A percentile compares a stretch with the other conserved stretches of the same genome.
Conservation (phyloP, 92 coral and sea anemone genomes). For the Heliopora coerulea region DNA sequence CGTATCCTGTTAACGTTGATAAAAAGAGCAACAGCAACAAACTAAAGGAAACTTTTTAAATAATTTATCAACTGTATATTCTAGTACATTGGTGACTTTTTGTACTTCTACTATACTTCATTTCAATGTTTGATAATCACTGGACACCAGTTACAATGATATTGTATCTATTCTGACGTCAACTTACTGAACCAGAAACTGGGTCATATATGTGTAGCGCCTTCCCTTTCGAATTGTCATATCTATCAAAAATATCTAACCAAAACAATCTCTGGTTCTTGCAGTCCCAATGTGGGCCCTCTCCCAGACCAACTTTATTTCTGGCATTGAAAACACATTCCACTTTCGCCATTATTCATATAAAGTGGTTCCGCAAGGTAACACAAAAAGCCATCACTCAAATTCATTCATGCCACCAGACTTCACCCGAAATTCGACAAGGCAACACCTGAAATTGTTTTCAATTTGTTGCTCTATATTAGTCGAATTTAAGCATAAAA, state of each 20-base stretch:
- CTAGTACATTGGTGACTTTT: no score
- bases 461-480: no score
- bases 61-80: no score
- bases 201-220: conserved; percentile 64
- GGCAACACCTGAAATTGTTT: no score
- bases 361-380: no score
- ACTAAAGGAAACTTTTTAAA: background rate
- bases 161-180: background rate
- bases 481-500: background rate
- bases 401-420: no score
- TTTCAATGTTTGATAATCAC: no score
- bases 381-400: no score
- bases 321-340: conserved; percentile 52
- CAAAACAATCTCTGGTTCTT: conserved; percentile 53
- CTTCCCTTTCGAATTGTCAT: conserved; percentile 39
- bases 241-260: conserved; percentile 61
- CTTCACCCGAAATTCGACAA: no score
- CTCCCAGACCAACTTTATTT: conserved; percentile 63
- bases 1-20: background rate
- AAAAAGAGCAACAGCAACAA: background rate
- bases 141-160: no score
- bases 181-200: conserved; percentile 66
- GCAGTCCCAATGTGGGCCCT: conserved; percentile 88
- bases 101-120: no score
- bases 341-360: conserved; percentile 35